These are phyloP conservation scores for Carapus acus DNA, from an alignment of 2,797 vertebrate genomes.

Conservation along the genomic window DNA sequence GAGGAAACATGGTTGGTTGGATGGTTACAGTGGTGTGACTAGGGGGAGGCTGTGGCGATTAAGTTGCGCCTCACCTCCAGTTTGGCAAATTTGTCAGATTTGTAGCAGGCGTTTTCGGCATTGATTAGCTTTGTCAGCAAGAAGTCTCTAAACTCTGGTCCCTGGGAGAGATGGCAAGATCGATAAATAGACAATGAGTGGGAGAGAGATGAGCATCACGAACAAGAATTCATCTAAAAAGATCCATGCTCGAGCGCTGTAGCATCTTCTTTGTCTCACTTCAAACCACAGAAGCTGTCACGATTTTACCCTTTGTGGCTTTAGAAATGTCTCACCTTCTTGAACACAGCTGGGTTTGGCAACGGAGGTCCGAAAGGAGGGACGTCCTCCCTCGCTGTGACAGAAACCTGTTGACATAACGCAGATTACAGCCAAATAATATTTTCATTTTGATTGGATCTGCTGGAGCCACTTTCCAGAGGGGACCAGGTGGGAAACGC, in stretches of 20 bases:
- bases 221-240: background rate
- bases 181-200: background rate
- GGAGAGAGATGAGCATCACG: slow-evolving; percentile 5
- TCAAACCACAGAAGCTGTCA: background rate
- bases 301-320: background rate
- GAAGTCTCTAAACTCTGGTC: slow-evolving; percentile 91
- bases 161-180: slow-evolving; percentile 57
- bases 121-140: slow-evolving; percentile 97
- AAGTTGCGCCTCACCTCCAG: slow-evolving; percentile 81
- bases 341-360: slow-evolving; percentile 88
- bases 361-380: slow-evolving; percentile 88
- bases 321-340: slow-evolving; percentile 74
- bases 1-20: background rate
- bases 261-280: too few relatives aligned
- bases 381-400: slow-evolving; percentile 92
- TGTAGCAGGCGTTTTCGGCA: slow-evolving; percentile 94
- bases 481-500: background rate
- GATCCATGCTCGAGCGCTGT: too few relatives aligned
- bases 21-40: slow-evolving; percentile 2
- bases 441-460: too few relatives aligned
- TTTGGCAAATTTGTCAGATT: slow-evolving; percentile 97
- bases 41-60: slow-evolving; percentile 14
- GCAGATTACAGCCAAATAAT: background rate
- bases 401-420: slow-evolving; percentile 79
- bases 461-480: background rate